Base-by-base conservation (phyloP, 37 sponge, comb jelly and placozoan genomes). In the Chondrilla cf. caribensis region DNA sequence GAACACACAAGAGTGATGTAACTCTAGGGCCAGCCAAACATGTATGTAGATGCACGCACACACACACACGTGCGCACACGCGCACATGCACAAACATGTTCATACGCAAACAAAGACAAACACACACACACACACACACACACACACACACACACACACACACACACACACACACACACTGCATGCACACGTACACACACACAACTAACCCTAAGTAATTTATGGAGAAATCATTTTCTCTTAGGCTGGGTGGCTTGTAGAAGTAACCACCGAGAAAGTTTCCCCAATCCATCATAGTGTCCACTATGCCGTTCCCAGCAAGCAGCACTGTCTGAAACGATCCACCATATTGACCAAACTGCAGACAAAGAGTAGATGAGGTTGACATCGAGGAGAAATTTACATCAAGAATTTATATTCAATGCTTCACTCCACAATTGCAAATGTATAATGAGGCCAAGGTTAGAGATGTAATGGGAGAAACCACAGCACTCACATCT, bases 161-260 rank as follows among this genome's bases (percentile, higher is more conserved):
- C 54, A 36, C 5, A 31, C 60, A 65, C 68, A 66, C 65, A 84
- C 6, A 47, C 51, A 47, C 51, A 47, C 22, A 88, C 64, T 11
- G 60, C 89, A 24, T 66, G 18, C 38, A 88, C 93, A 60, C 80
- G 84, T 15, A 82, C 82, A 19, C 88, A 31, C 17, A 92, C 41
- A 6, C 76, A 82, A 38, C 85, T 58, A 37, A 90, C 86, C 93
- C 93, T n/a, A 92, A 81, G 58, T 92, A 89, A 84, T 92, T 92
- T 54, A 92, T 86, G 78, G 82, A 59, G 58, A 86, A 89, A 65
- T 92, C 93, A 47, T 31, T 60, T 58, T 43, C 42, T 18, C 93
- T 65, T 38, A 67, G 79, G 26, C 39, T 39, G 47, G 44, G 71
- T 0, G 64, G 70, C 67, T 88, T 92, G 36, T 38, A 25, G 47